Evolutionary conservation across 2,888 invertebrate genomes (phyloP), one percentile per base, ranked within the genome.

Genomic region (Trachelus stipa): DNA sequence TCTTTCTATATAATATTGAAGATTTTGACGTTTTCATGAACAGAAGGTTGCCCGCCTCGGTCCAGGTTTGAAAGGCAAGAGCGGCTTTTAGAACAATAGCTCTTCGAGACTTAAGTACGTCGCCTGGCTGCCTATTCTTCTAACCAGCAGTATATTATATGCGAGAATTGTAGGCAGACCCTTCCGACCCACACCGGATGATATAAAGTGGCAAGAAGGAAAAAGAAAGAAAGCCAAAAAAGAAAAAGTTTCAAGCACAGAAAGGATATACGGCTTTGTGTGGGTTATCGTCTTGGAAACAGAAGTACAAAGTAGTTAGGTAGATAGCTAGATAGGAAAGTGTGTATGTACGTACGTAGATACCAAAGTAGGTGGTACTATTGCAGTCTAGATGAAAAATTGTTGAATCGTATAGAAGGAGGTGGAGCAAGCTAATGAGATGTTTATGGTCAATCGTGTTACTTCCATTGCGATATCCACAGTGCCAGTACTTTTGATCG

Each of bases 71-170:
- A 83, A 77, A 80, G 80, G 77, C 80, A 76, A 77, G 82, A 79
- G 76, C 81, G 83, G 78, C 83, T 86, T 85, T 84, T 87, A 84
- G 83, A 85, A 86, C 86, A 86, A 86, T 86, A 83, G 85, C 82
- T 83, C 86, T 84, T 81, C 33, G 82, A 76, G 76, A 73, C 81
- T 81, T 79, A 77, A 86, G 87, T 83, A 80, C 83, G 83, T 84
- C 81, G 35, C 71, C 33, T 11, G 73, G 40, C 74, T 75, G 81
- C 81, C 87, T 83, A 87, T 86, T 86, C 86, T 86, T 86, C 79
- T 82, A 85, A 81, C 82, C 81, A 83, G 84, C 83, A 80, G 79
- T 77, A 78, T 78, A 68, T 74, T 74, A 73, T 40, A 74, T 74
- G 80, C 80, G 73, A 78, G 80, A 83, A 83, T 79, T 56, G 56